Conservation (phyloP, 2,797 vertebrate species). For the Karalla daura region DNA sequence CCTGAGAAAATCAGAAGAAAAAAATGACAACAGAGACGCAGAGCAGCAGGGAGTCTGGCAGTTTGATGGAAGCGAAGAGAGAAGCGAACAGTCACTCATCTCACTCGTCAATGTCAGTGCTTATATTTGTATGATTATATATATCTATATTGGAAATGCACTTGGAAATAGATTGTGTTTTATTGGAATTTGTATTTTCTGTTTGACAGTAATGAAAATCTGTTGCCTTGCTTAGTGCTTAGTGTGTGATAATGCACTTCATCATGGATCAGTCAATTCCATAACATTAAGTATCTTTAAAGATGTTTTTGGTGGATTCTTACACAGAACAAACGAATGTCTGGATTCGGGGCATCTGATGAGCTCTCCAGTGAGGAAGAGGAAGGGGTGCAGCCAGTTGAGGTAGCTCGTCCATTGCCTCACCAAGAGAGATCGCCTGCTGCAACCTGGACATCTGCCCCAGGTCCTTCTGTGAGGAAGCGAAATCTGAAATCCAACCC, state of each 20-base stretch:
- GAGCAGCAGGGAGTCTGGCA: slow-evolving; percentile 73
- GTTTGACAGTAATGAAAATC: too few species aligned
- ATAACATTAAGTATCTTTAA: too few species aligned
- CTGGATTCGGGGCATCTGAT: slow-evolving; percentile 85
- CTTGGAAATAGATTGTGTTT: too few species aligned
- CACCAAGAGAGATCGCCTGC: slow-evolving; percentile 65
- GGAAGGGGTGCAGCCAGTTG: slow-evolving; percentile 66
- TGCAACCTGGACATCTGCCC: slow-evolving; percentile 75
- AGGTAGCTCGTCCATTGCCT: slow-evolving; percentile 46
- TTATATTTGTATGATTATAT: too few species aligned
- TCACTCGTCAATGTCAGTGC: not conserved
- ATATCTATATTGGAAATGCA: too few species aligned
- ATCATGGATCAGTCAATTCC: too few species aligned
- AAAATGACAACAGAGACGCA: slow-evolving; percentile 66
- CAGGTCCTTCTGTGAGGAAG: slow-evolving; percentile 75
- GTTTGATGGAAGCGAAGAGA: slow-evolving; percentile 84
- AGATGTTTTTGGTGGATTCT: not conserved
- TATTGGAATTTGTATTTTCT: too few species aligned
- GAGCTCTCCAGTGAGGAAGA: slow-evolving; percentile 96
- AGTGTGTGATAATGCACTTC: too few species aligned
- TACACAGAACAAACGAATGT: slow-evolving; percentile 76
- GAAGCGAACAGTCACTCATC: slow-evolving; percentile 76
- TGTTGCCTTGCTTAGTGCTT: too few species aligned
- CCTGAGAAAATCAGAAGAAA: slow-evolving; percentile 84
- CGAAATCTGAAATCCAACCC: slow-evolving; percentile 71